Evolutionary conservation across 2,888 invertebrate species (phyloP).

Genomic region (Hofmannophila pseudospretella): DNA sequence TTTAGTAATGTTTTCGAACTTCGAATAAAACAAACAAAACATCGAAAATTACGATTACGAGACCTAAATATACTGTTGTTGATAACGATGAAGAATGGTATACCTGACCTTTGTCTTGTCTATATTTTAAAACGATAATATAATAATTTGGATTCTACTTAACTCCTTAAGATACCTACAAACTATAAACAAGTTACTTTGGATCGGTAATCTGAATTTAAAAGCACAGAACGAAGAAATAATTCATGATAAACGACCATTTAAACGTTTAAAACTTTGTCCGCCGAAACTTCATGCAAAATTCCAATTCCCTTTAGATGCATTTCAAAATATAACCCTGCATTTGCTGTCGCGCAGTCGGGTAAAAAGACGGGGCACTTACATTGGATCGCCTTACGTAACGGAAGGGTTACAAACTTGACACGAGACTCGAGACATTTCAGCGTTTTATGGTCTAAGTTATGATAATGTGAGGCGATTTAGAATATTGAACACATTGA

Average conservation of each 20-base stretch:
- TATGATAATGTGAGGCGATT: not conserved
- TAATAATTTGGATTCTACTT: no score
- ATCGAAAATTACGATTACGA: no score
- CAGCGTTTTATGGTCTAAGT: constrained; percentile 21
- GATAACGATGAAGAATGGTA: no score
- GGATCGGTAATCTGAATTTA: not conserved
- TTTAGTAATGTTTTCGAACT: no score
- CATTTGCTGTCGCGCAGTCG: no score
- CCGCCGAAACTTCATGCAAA: constrained; percentile 5
- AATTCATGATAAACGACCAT: constrained; percentile 15
- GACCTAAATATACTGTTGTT: no score
- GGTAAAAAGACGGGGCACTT: constrained; percentile 29
- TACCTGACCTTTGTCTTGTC: no score
- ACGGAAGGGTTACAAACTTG: constrained; percentile 23
- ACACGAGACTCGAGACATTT: constrained; percentile 29
- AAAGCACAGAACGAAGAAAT: constrained; percentile 21
- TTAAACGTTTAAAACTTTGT: constrained; percentile 6
- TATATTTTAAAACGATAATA: no score
- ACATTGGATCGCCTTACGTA: constrained; percentile 18
- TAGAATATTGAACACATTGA: not conserved
- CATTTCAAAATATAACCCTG: no score
- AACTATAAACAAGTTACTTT: no score
- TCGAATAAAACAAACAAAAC: no score
- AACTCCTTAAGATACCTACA: no score
- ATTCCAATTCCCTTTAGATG: constrained; percentile 19